Conservation (phyloP, 2,888 invertebrate species). For the Chrysolina americana region DNA sequence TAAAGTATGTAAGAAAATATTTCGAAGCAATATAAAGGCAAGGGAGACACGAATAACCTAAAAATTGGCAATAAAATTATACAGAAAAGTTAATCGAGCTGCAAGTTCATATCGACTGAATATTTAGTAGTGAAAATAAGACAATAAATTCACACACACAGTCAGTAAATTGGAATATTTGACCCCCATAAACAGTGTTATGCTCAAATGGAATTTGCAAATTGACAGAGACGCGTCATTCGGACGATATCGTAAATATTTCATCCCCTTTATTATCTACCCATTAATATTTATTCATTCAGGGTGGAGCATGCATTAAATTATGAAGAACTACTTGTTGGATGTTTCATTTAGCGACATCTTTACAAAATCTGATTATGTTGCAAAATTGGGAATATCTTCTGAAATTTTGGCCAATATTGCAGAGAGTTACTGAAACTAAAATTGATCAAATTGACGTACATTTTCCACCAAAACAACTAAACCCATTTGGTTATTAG, state of each 20-base stretch:
- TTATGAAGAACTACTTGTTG: not conserved
- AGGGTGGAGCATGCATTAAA: not conserved
- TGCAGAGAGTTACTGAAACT: too few species aligned
- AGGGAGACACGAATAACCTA: conserved; percentile 60
- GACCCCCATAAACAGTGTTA: conserved; percentile 68
- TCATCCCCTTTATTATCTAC: conserved; percentile 40
- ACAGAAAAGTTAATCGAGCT: conserved; percentile 64
- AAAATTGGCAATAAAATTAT: conserved; percentile 68
- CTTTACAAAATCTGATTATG: not conserved
- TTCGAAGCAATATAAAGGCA: conserved; percentile 50
- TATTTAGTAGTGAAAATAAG: conserved; percentile 67
- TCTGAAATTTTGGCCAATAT: too few species aligned
- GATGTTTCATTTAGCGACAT: not conserved
- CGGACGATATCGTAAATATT: conserved; percentile 49
- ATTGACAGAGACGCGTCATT: conserved; percentile 62
- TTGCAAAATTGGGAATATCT: too few species aligned
- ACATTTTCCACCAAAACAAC: too few species aligned
- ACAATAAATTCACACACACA: conserved; percentile 66
- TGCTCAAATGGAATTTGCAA: conserved; percentile 65
- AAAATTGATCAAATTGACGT: too few species aligned
- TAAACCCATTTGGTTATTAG: too few species aligned
- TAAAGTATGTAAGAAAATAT: conserved; percentile 43
- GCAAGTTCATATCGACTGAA: conserved; percentile 65
- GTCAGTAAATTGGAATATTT: conserved; percentile 69
- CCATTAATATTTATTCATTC: conserved; percentile 47